phyloP scores from a whole-genome alignment of 2,113 vertebrate species.

The Gila orcuttii region DNA sequence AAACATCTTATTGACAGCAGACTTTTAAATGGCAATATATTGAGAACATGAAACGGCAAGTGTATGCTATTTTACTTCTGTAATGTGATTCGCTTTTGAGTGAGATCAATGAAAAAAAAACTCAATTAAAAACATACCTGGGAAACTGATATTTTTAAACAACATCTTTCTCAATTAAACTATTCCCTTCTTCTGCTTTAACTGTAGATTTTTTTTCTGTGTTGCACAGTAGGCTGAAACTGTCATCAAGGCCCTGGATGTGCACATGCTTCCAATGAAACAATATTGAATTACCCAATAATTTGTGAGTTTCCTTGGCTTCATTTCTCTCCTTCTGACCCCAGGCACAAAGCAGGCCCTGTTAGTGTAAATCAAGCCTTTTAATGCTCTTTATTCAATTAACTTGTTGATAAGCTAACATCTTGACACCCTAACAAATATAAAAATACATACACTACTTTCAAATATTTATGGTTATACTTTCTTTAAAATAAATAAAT shows the following conservation, averaged over 20 bases:
- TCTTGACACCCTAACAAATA: not conserved
- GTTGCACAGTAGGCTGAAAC: not conserved
- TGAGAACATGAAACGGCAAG: not conserved
- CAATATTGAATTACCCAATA: constrained; percentile 26
- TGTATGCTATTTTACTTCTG: not conserved
- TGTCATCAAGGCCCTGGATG: not conserved
- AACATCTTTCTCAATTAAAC: not conserved
- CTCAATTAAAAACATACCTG: not conserved
- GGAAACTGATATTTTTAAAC: not conserved
- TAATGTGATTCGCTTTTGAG: not conserved
- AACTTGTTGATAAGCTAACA: not conserved
- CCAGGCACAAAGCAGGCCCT: not conserved
- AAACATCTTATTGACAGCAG: not conserved
- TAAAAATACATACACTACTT: not conserved
- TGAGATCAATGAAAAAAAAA: not conserved
- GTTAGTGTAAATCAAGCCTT: not conserved
- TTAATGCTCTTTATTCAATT: not conserved
- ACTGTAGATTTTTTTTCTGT: not conserved
- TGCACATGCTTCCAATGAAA: constrained; percentile 43
- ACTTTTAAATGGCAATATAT: not conserved
- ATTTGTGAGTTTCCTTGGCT: not conserved
- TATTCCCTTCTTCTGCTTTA: not conserved
- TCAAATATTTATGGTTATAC: not conserved
- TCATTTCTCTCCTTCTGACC: not conserved
- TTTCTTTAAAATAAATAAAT: too few species aligned